These are phyloP conservation scores for Dysidea cf. avara DNA, from an alignment of 37 sponge, comb jelly and placozoan genomes.

Conservation along the genomic window DNA sequence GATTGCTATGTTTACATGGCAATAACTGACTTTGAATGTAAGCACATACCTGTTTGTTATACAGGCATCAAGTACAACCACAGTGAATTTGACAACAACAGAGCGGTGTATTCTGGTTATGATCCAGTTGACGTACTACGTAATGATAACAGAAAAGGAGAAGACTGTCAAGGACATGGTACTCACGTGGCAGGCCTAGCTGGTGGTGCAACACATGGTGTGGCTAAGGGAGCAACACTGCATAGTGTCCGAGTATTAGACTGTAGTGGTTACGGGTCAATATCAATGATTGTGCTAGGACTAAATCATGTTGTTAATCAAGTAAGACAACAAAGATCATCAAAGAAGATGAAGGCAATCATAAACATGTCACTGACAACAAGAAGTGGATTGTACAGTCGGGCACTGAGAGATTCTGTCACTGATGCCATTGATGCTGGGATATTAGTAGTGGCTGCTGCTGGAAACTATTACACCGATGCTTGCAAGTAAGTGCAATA, in stretches of 20 bases:
- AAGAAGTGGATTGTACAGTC: background rate
- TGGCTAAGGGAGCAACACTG: slow-evolving; percentile 16
- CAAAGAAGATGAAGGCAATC: background rate
- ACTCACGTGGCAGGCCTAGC: slow-evolving; percentile 25
- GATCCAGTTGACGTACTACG: background rate
- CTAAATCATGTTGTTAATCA: slow-evolving; percentile 5
- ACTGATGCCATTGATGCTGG: background rate
- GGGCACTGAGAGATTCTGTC: background rate
- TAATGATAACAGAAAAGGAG: slow-evolving; percentile 1
- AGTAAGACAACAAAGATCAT: background rate
- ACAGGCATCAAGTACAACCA: slow-evolving; percentile 14
- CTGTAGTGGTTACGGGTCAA: background rate
- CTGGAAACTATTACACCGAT: slow-evolving; percentile 12
- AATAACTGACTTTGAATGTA: too few relatives aligned
- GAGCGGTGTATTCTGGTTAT: slow-evolving; percentile 7
- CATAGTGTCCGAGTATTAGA: slow-evolving; percentile 20
- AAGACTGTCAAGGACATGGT: slow-evolving; percentile 30
- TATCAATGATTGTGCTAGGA: slow-evolving; percentile 7
- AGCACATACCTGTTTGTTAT: too few relatives aligned
- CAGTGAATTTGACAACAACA: slow-evolving; percentile 10
- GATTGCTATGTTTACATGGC: too few relatives aligned
- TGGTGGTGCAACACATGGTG: slow-evolving; percentile 3
- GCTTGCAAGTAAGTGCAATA: slow-evolving; percentile 8
- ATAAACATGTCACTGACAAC: slow-evolving; percentile 25
- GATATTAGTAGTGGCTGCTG: slow-evolving; percentile 12